Base-by-base conservation (phyloP, 2,797 vertebrate species). In the Sebastes nivosus region DNA sequence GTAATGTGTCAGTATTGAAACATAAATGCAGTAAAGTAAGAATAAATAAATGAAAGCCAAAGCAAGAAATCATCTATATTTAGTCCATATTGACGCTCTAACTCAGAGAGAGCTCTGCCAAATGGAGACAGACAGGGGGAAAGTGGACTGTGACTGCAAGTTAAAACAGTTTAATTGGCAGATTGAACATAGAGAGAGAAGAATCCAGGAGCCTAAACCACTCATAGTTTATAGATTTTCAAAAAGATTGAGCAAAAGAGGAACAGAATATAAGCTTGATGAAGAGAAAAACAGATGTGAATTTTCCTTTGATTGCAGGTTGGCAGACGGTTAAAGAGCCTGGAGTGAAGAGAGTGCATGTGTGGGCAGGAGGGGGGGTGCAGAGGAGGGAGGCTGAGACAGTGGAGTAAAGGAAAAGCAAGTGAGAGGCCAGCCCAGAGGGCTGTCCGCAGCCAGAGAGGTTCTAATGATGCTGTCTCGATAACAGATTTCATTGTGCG, bases 381-480 rank as follows among this genome's bases (percentile, higher is more conserved):
- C n/a, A 54, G 54, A 75, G 55, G 8, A 63, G 67, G 50, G 32
- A 78, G 22, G 58, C 12, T 57, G 27, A 84, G 58, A 88, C 30
- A 50, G 57, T 24, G 12, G 22, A 75, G 46, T 29, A 38, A 77
- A 77, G 24, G 29, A 58, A 82, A 84, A 88, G 67, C 59, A 83
- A 82, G 63, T 57, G 50, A 76, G 34, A 57, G 52, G 54, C 30
- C 66, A 65, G 79, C 42, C 69, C 71, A 73, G 71, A 76, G 86
- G 83, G 80, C 60, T 42, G 83, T 76, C 84, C 65, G 1, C 70
- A 79, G 80, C 65, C 36, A 84, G 78, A 90, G 83, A 83, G 77
- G 38, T 84, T 83, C 81, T 87, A 88, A 89, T 87, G 87, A 84
- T 85, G 77, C 73, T 20, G 75, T 89, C 88, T 90, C 77, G 71